phyloP scores from a whole-genome alignment of 1,140 invertebrate genomes.

The Homalodisca vitripennis region DNA sequence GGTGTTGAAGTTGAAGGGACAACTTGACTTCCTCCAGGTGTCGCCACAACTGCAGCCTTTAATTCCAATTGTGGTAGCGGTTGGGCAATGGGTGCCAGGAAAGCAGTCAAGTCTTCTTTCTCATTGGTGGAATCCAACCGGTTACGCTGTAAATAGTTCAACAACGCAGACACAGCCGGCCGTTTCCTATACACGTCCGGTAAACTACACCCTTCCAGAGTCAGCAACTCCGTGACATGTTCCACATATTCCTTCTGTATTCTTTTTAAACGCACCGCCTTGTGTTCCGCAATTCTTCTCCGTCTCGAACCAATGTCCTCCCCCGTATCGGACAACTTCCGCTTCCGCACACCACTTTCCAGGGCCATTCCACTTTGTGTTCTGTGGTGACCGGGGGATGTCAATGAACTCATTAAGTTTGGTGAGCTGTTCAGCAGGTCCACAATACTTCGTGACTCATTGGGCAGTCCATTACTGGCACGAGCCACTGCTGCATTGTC shows the following conservation, averaged over 20 bases:
- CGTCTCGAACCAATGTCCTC: slow-evolving; percentile 5
- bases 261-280: slow-evolving; percentile 2
- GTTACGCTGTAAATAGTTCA: slow-evolving; percentile 34
- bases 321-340: slow-evolving; percentile 11
- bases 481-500: not conserved
- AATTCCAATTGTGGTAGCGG: slow-evolving; percentile 50
- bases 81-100: not conserved
- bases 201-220: slow-evolving; percentile 2
- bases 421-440: slow-evolving; percentile 8
- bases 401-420: slow-evolving; percentile 9
- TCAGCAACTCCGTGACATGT: slow-evolving; percentile 5
- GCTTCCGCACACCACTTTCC: slow-evolving; percentile 13
- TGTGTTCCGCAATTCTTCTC: slow-evolving; percentile 18
- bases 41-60: slow-evolving; percentile 54
- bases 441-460: not conserved
- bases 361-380: not conserved
- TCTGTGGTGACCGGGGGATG: not conserved
- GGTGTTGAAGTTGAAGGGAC: slow-evolving; percentile 60
- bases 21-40: slow-evolving; percentile 53
- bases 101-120: slow-evolving; percentile 27
- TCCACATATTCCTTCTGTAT: slow-evolving; percentile 11
- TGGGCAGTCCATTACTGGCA: not conserved
- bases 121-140: slow-evolving; percentile 35
- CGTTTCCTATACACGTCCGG: slow-evolving; percentile 32
- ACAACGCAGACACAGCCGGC: slow-evolving; percentile 27